Percentiles rank a stretch among this genome's conserved stretches.
Evolutionary conservation across 2,113 vertebrate species (phyloP).

Genomic region (Ascaphus truei): DNA sequence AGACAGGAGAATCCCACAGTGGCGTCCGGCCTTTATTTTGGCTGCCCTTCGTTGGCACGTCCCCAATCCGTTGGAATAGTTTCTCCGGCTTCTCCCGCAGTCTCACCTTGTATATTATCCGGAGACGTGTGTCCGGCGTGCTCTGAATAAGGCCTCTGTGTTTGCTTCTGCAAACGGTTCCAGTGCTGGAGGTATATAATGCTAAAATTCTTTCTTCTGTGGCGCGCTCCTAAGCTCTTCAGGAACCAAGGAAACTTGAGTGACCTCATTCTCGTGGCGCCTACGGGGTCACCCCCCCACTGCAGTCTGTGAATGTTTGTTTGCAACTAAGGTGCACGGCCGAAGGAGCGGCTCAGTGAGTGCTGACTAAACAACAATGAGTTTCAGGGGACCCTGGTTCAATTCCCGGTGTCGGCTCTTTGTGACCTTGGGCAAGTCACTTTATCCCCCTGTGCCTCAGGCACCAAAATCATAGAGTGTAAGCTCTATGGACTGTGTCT

Average conservation of each 20-base stretch:
- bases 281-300: background rate
- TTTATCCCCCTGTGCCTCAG: too few relatives aligned
- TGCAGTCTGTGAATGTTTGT: background rate
- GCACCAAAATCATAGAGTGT: too few relatives aligned
- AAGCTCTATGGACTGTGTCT: too few relatives aligned
- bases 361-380: too few relatives aligned
- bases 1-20: conserved; percentile 3
- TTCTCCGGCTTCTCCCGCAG: background rate
- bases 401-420: too few relatives aligned
- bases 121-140: background rate
- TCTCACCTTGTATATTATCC: background rate
- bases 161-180: background rate
- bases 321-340: background rate
- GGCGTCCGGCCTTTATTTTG: background rate
- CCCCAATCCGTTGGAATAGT: background rate
- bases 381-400: too few relatives aligned
- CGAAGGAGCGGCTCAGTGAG: too few relatives aligned
- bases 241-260: background rate
- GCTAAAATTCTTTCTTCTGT: background rate
- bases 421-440: too few relatives aligned
- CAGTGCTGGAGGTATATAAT: background rate
- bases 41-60: background rate
- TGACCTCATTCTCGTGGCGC: background rate
- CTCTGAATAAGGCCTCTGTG: conserved; percentile 1
- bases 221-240: background rate